A percentile compares a stretch with the other conserved stretches of the same genome.
phyloP scores from a whole-genome alignment of 2,113 vertebrate species.

The Bubalus kerabau region DNA sequence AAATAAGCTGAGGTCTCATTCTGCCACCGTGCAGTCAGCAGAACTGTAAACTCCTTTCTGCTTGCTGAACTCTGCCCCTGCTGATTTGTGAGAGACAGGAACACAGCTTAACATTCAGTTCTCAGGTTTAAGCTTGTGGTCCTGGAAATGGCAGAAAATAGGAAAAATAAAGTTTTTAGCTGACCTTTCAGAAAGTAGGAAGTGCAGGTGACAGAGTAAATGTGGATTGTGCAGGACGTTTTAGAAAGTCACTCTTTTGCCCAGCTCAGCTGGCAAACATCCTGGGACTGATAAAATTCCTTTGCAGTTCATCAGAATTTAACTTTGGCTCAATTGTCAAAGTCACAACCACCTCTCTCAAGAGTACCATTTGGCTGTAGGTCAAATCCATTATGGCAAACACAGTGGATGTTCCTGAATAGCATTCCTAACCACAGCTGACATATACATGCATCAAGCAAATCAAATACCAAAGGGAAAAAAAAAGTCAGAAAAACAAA shows the following conservation, averaged over 20 bases:
- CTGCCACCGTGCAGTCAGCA: conserved; percentile 11
- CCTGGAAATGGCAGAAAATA: conserved; percentile 17
- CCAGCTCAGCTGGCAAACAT: conserved; percentile 20
- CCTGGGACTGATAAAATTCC: conserved; percentile 58
- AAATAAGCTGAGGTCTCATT: conserved; percentile 17
- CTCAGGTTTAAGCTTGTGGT: conserved; percentile 7
- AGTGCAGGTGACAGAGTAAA: conserved; percentile 35
- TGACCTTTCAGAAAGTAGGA: conserved; percentile 19
- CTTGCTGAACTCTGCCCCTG: conserved; percentile 1
- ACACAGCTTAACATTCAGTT: background rate
- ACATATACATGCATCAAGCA: background rate
- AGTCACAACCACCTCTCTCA: conserved; percentile 52
- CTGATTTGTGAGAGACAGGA: conserved; percentile 1
- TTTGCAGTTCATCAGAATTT: conserved; percentile 52
- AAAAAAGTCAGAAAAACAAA: background rate
- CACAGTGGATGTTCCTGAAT: conserved; percentile 16
- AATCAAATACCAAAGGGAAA: background rate
- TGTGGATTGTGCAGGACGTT: conserved; percentile 4
- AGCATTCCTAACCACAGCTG: background rate
- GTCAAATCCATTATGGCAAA: conserved; percentile 56
- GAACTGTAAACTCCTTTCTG: background rate
- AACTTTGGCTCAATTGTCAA: conserved; percentile 57
- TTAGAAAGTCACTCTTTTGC: conserved; percentile 38
- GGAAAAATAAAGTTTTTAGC: conserved; percentile 42
- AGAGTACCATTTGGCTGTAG: conserved; percentile 41